phyloP scores from a whole-genome alignment of 2,797 vertebrate genomes.

The Gobionotothen gibberifrons region DNA sequence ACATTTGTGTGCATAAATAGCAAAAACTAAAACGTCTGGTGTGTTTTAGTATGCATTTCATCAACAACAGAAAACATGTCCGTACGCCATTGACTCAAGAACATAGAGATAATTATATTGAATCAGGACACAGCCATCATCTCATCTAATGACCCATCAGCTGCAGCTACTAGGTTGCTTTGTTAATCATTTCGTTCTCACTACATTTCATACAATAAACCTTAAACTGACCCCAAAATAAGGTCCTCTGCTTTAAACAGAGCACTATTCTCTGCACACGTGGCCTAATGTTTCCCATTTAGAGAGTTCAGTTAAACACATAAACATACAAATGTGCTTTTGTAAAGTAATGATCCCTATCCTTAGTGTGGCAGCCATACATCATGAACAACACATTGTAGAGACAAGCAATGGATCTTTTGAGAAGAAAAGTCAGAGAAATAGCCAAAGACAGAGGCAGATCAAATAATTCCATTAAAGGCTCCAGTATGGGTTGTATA shows the following conservation, averaged over 20 bases:
- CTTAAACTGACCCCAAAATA: neutral
- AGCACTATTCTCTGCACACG: neutral
- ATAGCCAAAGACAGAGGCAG: conserved; percentile 1
- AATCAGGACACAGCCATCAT: neutral
- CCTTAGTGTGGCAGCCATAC: conserved; percentile 12
- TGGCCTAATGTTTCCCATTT: neutral
- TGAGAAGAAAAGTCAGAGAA: conserved; percentile 19
- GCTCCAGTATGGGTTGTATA: conserved; percentile 17
- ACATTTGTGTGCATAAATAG: neutral
- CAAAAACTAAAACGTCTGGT: neutral
- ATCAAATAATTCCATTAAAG: conserved; percentile 35
- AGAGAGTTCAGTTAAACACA: conserved; percentile 24
- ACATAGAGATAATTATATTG: neutral
- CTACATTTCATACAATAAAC: neutral
- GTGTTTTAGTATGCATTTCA: neutral
- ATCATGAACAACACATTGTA: conserved; percentile 28
- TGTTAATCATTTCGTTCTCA: neutral
- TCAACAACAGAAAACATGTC: neutral
- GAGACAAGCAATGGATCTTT: conserved; percentile 24
- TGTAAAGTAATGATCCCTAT: conserved; percentile 33
- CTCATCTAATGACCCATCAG: neutral
- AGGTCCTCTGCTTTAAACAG: neutral
- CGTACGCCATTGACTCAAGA: neutral
- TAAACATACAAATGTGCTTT: conserved; percentile 16
- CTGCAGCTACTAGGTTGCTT: neutral